Evolutionary conservation across 2,113 vertebrate species (phyloP), one percentile per base, ranked within the genome.

Genomic region (Pantherophis guttatus): DNA sequence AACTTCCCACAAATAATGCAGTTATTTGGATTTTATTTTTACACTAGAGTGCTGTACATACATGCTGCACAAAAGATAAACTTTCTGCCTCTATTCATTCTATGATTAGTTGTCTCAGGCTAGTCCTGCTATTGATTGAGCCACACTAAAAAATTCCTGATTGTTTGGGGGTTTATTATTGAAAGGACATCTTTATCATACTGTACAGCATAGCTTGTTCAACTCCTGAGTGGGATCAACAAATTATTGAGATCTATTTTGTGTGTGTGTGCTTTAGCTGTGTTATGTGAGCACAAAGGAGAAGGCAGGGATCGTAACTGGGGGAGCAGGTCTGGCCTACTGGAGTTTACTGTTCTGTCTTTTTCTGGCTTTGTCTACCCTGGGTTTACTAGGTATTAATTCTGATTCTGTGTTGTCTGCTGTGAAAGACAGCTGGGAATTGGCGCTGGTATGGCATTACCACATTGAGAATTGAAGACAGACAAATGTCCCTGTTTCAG

Each of bases 391-490:
- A 70, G 1, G 39, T 50, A n/a, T 92, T 53, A 19, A 21, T 89
- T 58, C 92, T 81, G 53, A 81, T 57, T 57, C 52, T 48, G 62
- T 75, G 48, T 92, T 92, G 52, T 75, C 62, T 70, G 62, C 15
- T 89, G 87, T 57, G 87, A 75, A 48, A 75, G 50, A 19, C 86
- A 44, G 58, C 86, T 92, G 87, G 52, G 59, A 44, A 87, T 92
- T 88, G 86, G 91, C 17, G 4, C 59, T 39, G 62, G 8, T 88
- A n/a, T 48, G 53, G 87, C 87, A 70, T 88, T 48, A 54, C 91
- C 53, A 81, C 91, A 75, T 10, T 44, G 87, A 75, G 53, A 89
- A 89, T 17, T 81, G 87, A 92, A 89, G 87, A 75, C 86, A 92
- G 86, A 39, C 58, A 75, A 53, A 88, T 70, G 87, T 44, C 62